Percentiles rank a stretch among this genome's conserved stretches.
Evolutionary conservation across 2,888 invertebrate species (phyloP).

Genomic region (Omphaloscelis lunosa): DNA sequence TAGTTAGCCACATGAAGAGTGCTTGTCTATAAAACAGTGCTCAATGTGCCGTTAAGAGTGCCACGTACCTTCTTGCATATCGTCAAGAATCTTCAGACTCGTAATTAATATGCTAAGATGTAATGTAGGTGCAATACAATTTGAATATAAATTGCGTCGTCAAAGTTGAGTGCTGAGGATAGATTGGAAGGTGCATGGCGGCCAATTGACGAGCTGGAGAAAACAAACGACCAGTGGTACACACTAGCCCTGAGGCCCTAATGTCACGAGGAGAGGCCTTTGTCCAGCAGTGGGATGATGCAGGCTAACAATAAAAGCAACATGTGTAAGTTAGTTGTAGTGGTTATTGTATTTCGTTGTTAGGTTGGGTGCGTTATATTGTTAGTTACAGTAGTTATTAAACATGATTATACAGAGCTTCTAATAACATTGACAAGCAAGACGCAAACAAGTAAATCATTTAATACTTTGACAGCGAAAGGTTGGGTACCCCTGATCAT

Average conservation of each 20-base stretch:
- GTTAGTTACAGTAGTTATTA: too few relatives aligned
- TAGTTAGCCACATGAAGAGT: constrained; percentile 1
- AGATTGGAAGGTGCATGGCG: constrained; percentile 17
- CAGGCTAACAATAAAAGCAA: too few relatives aligned
- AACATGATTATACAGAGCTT: too few relatives aligned
- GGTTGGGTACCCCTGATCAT: background rate
- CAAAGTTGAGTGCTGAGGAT: constrained; percentile 10
- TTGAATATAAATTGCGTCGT: constrained; percentile 38
- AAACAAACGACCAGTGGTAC: too few relatives aligned
- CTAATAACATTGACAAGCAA: background rate
- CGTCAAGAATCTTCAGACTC: constrained; percentile 6
- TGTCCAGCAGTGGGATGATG: too few relatives aligned
- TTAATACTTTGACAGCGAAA: background rate
- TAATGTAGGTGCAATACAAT: constrained; percentile 18
- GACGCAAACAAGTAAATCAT: background rate
- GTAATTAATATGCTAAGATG: constrained; percentile 17
- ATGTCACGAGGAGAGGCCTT: too few relatives aligned
- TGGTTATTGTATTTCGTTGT: background rate
- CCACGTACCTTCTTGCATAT: background rate
- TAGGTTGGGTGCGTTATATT: background rate
- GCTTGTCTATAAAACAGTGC: constrained; percentile 20
- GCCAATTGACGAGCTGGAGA: background rate
- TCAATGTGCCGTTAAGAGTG: constrained; percentile 4
- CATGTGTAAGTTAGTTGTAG: background rate
- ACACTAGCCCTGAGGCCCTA: too few relatives aligned